phyloP scores from a whole-genome alignment of 2,888 invertebrate species.

The Petrolisthes cinctipes region DNA sequence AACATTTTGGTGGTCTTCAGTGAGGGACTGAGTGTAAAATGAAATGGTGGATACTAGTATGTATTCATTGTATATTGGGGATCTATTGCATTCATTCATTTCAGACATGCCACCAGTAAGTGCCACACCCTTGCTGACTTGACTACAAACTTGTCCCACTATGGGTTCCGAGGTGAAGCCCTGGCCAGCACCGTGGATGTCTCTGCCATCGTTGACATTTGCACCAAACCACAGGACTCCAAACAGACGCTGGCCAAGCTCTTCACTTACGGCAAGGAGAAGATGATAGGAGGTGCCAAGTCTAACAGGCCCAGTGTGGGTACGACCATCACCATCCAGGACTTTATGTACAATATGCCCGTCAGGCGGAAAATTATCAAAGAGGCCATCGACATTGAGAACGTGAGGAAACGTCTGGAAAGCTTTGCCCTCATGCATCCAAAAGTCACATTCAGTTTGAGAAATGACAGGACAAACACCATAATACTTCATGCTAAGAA shows the following conservation, averaged over 20 bases:
- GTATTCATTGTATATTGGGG: too few species aligned
- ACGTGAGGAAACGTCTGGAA: conserved; percentile 75
- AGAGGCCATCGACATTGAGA: conserved; percentile 74
- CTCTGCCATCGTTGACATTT: conserved; percentile 75
- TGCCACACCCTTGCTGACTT: conserved; percentile 74
- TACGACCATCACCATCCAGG: conserved; percentile 80
- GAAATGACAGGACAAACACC: conserved; percentile 77
- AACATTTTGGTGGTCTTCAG: too few species aligned
- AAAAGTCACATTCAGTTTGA: conserved; percentile 76
- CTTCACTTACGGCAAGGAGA: conserved; percentile 73
- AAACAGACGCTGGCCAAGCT: conserved; percentile 75
- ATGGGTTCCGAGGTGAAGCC: conserved; percentile 80
- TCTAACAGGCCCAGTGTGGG: conserved; percentile 76
- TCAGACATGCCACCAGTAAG: conserved; percentile 78
- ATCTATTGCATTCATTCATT: conserved; percentile 54
- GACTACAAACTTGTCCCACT: conserved; percentile 73
- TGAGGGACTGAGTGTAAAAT: too few species aligned
- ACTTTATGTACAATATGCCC: conserved; percentile 77
- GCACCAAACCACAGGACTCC: conserved; percentile 72
- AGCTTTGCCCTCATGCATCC: conserved; percentile 78
- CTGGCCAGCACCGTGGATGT: conserved; percentile 76
- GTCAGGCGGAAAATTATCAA: conserved; percentile 76
- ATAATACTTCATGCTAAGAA: conserved; percentile 76
- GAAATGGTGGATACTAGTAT: too few species aligned
- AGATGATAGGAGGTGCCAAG: conserved; percentile 69